Percentiles rank a stretch among this genome's conserved stretches.
These are phyloP conservation scores for Heliocidaris tuberculata DNA, from an alignment of 35 echinoderm and acorn worm genomes.

Conservation along the genomic window DNA sequence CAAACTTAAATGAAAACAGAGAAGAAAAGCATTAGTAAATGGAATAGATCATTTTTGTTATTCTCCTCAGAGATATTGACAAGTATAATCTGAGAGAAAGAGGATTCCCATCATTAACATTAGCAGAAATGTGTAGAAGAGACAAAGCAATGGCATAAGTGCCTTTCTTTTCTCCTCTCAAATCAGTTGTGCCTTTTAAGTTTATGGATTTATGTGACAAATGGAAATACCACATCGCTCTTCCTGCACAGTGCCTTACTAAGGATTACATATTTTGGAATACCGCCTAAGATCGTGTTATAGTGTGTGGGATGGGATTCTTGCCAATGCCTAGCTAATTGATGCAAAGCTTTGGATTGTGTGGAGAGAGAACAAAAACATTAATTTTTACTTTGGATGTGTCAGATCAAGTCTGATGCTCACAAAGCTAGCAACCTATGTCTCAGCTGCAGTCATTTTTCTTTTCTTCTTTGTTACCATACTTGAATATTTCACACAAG, in stretches of 20 bases:
- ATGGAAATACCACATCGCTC: background rate
- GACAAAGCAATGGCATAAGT: background rate
- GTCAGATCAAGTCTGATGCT: background rate
- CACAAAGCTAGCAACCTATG: background rate
- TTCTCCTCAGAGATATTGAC: background rate
- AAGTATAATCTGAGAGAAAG: background rate
- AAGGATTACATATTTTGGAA: constrained; percentile 38
- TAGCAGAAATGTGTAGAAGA: background rate
- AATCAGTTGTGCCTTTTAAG: background rate
- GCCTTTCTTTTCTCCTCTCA: background rate
- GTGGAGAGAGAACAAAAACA: background rate
- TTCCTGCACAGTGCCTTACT: constrained; percentile 26
- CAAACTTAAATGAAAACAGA: background rate
- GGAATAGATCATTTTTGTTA: background rate
- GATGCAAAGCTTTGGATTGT: background rate
- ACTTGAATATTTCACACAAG: background rate
- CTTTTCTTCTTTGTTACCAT: background rate
- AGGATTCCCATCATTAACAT: background rate
- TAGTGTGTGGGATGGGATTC: background rate
- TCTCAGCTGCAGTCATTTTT: background rate
- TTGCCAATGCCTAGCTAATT: background rate
- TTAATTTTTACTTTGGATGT: background rate
- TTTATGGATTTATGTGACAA: background rate
- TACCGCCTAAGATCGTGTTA: background rate
- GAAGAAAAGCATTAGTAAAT: background rate